Evolutionary conservation across 2,888 invertebrate genomes (phyloP), one percentile per base, ranked within the genome.

Genomic region (Drymonia ruficornis): DNA sequence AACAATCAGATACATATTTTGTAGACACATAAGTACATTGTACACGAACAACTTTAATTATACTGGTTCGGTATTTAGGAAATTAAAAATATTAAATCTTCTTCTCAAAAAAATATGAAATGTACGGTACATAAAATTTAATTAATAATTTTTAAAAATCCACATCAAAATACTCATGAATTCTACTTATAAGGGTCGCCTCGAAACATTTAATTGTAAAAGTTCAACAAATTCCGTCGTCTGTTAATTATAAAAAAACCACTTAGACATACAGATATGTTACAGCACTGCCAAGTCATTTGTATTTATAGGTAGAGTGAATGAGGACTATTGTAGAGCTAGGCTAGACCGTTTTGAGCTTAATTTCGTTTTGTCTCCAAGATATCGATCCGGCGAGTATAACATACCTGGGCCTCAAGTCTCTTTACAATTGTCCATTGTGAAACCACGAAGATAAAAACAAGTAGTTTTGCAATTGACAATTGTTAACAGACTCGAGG

Each of bases 211-310:
- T 11, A 31, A 31, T 31, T 31, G 11, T 31, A 31, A 31, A 31
- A 31, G 3, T 31, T 11, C 28, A 45, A 45, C 28, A 4, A 15
- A 59, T 65, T 70, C 71, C 69, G 67, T 70, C 67, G 67, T 70
- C 65, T 64, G 63, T 68, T 64, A 73, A 43, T 43, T 19, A 43
- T 19, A 1, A 45, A 23, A 44, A 23, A n/a, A 45, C 13, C 28
- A 45, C 3, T 8, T 71, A 75, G 74, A 70, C 72, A 75, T 72
- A 84, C 80, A 80, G 77, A 80, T 77, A 84, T 82, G 77, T 84
- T 78, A 82, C 81, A 88, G 85, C 91, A 91, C 91, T 91, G 91
- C 91, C 91, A 90, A 84, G 77, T 80, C 78, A 81, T 75, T 81
- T 64, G 78, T 81, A 78, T 72, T 75, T 77, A 53, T 71, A 82